Conservation (phyloP, 2,797 vertebrate genomes). For the Clarias pachynema region DNA sequence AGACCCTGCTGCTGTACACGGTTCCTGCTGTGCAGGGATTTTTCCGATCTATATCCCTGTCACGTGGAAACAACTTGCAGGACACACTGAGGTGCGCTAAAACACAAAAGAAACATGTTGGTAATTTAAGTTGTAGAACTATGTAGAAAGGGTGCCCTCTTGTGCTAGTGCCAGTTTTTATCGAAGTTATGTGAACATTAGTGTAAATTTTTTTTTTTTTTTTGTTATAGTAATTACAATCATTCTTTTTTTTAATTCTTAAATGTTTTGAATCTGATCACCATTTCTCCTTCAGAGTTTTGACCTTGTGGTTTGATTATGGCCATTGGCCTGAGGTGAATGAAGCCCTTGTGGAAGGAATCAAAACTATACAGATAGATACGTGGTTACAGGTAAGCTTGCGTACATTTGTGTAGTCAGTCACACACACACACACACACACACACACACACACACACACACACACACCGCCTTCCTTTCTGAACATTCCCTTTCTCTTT, state of each 20-base stretch:
- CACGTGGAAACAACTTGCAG: slow-evolving; percentile 96
- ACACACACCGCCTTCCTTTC: background rate
- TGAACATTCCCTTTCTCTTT: slow-evolving; percentile 17
- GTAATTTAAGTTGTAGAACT: background rate
- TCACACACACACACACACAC: background rate
- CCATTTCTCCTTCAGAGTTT: slow-evolving; percentile 77
- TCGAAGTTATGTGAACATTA: too few relatives aligned
- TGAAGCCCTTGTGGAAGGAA: slow-evolving; percentile 95
- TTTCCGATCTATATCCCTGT: slow-evolving; percentile 96
- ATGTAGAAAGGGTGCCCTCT: slow-evolving; percentile 36
- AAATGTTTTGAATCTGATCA: background rate
- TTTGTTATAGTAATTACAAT: background rate
- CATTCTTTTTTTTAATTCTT: background rate
- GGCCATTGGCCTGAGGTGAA: slow-evolving; percentile 99
- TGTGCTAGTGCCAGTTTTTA: slow-evolving; percentile 18
- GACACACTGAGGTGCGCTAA: slow-evolving; percentile 89
- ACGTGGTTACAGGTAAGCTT: slow-evolving; percentile 93
- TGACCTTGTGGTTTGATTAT: slow-evolving; percentile 98
- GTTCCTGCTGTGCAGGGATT: slow-evolving; percentile 99
- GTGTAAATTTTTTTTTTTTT: background rate
- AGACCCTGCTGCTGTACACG: slow-evolving; percentile 93
- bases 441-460: background rate
- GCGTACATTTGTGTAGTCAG: background rate
- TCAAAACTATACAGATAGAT: slow-evolving; percentile 98
- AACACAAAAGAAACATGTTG: background rate